phyloP scores from a whole-genome alignment of 2,888 invertebrate species.

The Thymelicus lineola region DNA sequence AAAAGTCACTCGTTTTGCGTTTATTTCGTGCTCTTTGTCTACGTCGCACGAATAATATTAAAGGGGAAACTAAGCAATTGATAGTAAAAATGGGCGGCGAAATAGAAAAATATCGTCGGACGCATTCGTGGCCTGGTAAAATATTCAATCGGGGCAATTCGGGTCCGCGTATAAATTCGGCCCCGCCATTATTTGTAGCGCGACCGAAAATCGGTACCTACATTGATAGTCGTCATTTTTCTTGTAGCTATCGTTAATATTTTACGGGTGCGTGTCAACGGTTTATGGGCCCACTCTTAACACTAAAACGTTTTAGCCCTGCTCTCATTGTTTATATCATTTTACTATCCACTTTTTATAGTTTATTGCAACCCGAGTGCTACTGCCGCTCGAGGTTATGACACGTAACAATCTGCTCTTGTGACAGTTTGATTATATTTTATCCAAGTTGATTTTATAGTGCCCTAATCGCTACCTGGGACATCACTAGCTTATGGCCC shows the following conservation, averaged over 20 bases:
- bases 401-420: constrained; percentile 63
- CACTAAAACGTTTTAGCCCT: constrained; percentile 84
- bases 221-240: constrained; percentile 84
- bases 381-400: constrained; percentile 71
- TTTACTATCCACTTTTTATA: constrained; percentile 82
- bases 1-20: constrained; percentile 29
- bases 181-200: constrained; percentile 82
- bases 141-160: constrained; percentile 84
- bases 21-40: constrained; percentile 40
- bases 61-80: constrained; percentile 83
- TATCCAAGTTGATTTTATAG: constrained; percentile 73
- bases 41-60: constrained; percentile 76
- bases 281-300: constrained; percentile 83
- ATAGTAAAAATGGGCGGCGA: constrained; percentile 81
- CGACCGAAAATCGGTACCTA: constrained; percentile 81
- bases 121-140: constrained; percentile 83
- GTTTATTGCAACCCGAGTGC: constrained; percentile 77
- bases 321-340: constrained; percentile 83
- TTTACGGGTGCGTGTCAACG: constrained; percentile 84
- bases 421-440: constrained; percentile 70
- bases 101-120: constrained; percentile 83
- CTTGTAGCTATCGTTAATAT: constrained; percentile 84
- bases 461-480: constrained; percentile 56
- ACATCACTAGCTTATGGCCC: constrained; percentile 19
- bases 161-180: constrained; percentile 82